Percentiles rank a stretch among this genome's conserved stretches.
phyloP scores from a whole-genome alignment of 1,140 invertebrate species.

The Vollenhovia emeryi region DNA sequence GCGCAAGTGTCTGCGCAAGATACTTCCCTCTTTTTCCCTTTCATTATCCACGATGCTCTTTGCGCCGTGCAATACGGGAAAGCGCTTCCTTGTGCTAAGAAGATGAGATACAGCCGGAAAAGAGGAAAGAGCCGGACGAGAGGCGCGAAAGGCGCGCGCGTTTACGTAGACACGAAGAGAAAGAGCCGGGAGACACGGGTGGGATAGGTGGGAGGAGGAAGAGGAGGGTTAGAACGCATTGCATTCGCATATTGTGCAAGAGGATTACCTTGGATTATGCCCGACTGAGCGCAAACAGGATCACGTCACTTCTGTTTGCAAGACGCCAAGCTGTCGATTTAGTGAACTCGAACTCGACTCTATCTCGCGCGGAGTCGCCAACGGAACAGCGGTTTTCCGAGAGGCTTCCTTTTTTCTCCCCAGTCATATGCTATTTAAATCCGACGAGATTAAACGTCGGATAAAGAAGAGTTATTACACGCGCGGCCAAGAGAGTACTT shows the following conservation, averaged over 20 bases:
- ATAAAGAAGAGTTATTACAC: neutral
- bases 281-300: conserved; percentile 84
- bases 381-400: neutral
- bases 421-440: neutral
- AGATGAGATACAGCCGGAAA: neutral
- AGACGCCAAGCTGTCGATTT: conserved; percentile 84
- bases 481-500: neutral
- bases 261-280: conserved; percentile 85
- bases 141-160: neutral
- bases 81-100: neutral
- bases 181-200: neutral
- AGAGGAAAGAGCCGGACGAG: conserved; percentile 1
- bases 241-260: conserved; percentile 83
- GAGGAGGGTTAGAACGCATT: conserved; percentile 56
- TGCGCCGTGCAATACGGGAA: conserved; percentile 16
- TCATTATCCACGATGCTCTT: conserved; percentile 57
- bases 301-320: conserved; percentile 84
- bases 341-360: conserved; percentile 63
- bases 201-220: conserved; percentile 15
- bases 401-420: neutral
- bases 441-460: neutral
- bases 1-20: neutral
- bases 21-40: conserved; percentile 12
- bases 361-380: conserved; percentile 33
- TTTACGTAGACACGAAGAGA: neutral